Evolutionary conservation across 2,888 invertebrate species (phyloP), one percentile per base, ranked within the genome.

Genomic region (Aspidapion aeneum): DNA sequence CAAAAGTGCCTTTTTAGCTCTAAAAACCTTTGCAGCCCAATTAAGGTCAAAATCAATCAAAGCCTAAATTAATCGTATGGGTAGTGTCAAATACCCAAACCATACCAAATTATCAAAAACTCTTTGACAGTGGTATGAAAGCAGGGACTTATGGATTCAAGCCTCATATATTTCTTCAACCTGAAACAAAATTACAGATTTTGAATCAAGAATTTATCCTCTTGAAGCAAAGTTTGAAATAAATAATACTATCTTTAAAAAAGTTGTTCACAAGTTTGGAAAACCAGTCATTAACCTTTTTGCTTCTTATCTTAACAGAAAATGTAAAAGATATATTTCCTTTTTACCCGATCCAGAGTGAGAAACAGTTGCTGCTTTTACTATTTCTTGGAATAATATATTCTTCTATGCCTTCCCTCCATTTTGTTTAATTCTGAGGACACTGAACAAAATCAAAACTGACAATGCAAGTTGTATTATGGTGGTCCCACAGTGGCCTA

Each of bases 371-470:
- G 73, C 74, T 58, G 74, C 74, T 1, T 74, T 74, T 60, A 74
- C 70, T 21, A 65, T 60, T 57, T 49, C 50, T 64, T 64, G 69
- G 69, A 48, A 22, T 1, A 21, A 62, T 16, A 49, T 57, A 49
- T 18, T 21, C 35, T 65, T 68, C 19, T 67, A 66, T 56, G 68
- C 64, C 1, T 68, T 66, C 48, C 64, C 66, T 5, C 66, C 74
- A 1, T 75, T 75, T 64, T 67, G 69, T 1, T 20, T 74, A 9
- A 68, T 76, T 21, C 59, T 73, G 35, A 70, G 65, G 63, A 61
- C 63, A 1, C 52, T 77, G n/a, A 61, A 67, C 60, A 76, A 77
- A 65, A 74, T 77, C 50, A 64, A 63, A 9, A 66, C 71, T 70
- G 72, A 74, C 18, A 19, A 61, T 21, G 66, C 61, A 35, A 57